A percentile compares a stretch with the other conserved stretches of the same genome.
Evolutionary conservation across 2,113 vertebrate species (phyloP).

Genomic region (Hemiprocne comata): DNA sequence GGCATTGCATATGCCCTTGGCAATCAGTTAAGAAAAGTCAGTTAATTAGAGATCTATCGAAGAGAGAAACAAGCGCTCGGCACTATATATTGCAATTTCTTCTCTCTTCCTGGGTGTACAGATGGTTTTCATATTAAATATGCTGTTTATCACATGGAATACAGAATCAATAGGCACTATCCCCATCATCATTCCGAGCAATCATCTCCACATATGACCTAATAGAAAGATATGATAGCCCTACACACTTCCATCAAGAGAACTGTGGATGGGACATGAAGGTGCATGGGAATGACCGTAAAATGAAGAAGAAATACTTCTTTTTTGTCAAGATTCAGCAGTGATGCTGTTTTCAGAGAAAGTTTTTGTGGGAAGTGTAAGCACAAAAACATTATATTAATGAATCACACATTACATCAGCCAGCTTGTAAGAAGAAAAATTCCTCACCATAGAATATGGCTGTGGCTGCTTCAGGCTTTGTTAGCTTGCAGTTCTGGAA

Average conservation of each 20-base stretch:
- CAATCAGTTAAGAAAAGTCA: constrained; percentile 12
- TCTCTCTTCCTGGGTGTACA: neutral
- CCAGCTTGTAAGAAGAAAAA: neutral
- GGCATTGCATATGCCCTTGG: neutral
- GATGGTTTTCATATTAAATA: constrained; percentile 21
- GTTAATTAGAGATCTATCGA: constrained; percentile 21
- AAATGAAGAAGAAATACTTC: neutral
- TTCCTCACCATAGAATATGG: neutral
- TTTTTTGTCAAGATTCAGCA: neutral
- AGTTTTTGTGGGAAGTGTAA: neutral
- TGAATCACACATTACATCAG: neutral
- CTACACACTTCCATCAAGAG: neutral
- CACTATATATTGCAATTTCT: neutral
- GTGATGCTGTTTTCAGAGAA: neutral
- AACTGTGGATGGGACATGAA: neutral
- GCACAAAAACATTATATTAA: neutral
- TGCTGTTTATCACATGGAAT: neutral
- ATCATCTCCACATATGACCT: neutral
- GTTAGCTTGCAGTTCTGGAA: constrained; percentile 15
- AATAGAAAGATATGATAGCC: neutral
- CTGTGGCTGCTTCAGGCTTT: neutral
- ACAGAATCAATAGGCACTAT: neutral
- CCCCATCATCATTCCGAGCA: neutral
- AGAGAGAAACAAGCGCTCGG: neutral
- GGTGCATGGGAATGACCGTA: neutral